Evolutionary conservation across 2,797 vertebrate genomes (phyloP).

Genomic region (Hephaestus fuliginosus): DNA sequence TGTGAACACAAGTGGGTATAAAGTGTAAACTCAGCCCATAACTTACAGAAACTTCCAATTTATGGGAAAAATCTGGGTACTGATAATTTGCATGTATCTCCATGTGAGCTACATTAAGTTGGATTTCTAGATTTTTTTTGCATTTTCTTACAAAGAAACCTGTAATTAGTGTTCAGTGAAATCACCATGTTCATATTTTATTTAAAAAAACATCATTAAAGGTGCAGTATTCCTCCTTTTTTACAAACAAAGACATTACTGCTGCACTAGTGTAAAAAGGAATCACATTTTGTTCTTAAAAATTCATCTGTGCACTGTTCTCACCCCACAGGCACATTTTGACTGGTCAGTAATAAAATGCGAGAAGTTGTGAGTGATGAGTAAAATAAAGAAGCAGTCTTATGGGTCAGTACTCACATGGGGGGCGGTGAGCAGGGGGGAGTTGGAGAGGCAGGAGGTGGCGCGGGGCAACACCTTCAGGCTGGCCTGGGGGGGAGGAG

Average conservation of each 20-base stretch:
- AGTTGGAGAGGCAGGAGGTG: constrained; percentile 92
- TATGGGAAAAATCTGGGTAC: not conserved
- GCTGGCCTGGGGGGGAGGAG: constrained; percentile 80
- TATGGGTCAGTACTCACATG: constrained; percentile 84
- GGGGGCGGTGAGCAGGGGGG: constrained; percentile 96
- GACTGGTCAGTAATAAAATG: not conserved
- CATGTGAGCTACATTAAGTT: too few species aligned
- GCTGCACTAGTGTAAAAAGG: not conserved
- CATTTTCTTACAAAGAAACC: too few species aligned
- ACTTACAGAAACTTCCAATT: not conserved
- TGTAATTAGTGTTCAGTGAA: not conserved
- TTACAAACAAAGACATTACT: too few species aligned
- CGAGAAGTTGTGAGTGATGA: not conserved
- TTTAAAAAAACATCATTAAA: too few species aligned
- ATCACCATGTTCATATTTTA: too few species aligned
- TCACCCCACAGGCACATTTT: not conserved
- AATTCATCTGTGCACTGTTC: too few species aligned
- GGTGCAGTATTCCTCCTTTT: too few species aligned
- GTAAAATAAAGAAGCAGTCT: not conserved
- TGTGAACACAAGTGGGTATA: not conserved
- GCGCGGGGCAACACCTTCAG: constrained; percentile 86
- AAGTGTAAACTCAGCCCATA: not conserved
- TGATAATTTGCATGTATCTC: too few species aligned
- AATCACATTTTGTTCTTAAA: too few species aligned
- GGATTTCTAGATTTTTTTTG: not conserved